These are phyloP conservation scores for Mus caroli DNA, from an alignment of 2,797 vertebrate species.

Conservation along the genomic window DNA sequence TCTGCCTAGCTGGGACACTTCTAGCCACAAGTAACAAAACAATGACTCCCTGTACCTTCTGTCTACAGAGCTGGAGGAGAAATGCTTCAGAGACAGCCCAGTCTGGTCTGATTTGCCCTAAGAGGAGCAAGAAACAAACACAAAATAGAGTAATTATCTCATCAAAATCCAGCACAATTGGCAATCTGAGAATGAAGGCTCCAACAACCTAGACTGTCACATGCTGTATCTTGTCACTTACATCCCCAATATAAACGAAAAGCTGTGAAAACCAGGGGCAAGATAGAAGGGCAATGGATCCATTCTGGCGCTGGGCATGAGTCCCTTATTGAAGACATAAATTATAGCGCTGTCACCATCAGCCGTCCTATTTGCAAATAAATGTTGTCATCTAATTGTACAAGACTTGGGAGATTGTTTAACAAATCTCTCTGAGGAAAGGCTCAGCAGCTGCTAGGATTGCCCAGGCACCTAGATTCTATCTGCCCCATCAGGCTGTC, in stretches of 20 bases:
- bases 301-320: constrained; percentile 79
- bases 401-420: constrained; percentile 85
- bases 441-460: background rate
- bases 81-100: constrained; percentile 21
- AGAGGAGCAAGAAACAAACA: constrained; percentile 64
- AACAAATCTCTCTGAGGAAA: constrained; percentile 84
- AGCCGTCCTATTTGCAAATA: constrained; percentile 87
- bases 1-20: constrained; percentile 16
- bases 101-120: constrained; percentile 33
- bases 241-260: constrained; percentile 82
- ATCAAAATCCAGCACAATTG: constrained; percentile 41
- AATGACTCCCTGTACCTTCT: constrained; percentile 37
- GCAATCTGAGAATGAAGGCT: constrained; percentile 69
- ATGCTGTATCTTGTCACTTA: constrained; percentile 79
- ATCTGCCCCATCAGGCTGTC: constrained; percentile 9
- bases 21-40: constrained; percentile 49
- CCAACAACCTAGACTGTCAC: constrained; percentile 67
- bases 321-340: constrained; percentile 87
- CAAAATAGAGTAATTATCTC: constrained; percentile 75
- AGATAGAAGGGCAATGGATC: constrained; percentile 81
- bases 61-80: constrained; percentile 26
- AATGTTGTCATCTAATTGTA: constrained; percentile 89
- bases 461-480: constrained; percentile 56
- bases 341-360: constrained; percentile 88
- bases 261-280: constrained; percentile 74